phyloP scores from a whole-genome alignment of 2,797 vertebrate species.

The Enteromius radiatus region DNA sequence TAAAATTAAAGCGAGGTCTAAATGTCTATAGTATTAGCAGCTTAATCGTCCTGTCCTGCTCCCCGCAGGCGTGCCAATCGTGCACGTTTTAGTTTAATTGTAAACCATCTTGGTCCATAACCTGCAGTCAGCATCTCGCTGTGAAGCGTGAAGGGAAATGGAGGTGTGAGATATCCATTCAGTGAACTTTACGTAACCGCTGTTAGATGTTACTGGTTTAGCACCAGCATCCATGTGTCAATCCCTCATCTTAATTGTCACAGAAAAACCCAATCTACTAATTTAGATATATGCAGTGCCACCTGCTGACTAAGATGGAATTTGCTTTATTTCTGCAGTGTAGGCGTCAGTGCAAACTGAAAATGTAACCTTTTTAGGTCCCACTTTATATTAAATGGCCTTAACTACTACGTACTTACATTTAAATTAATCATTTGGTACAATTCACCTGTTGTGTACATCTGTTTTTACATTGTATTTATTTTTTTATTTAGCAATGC shows the following conservation, averaged over 20 bases:
- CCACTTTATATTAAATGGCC: neutral
- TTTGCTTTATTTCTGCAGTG: neutral
- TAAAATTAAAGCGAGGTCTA: conserved; percentile 88
- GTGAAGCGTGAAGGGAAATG: conserved; percentile 58
- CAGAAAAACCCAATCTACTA: neutral
- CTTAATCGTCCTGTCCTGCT: conserved; percentile 93
- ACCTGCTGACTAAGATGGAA: conserved; percentile 59
- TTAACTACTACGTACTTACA: neutral
- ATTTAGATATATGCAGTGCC: conserved; percentile 63
- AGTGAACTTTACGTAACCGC: conserved; percentile 47
- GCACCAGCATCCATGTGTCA: conserved; percentile 26
- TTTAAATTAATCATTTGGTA: neutral
- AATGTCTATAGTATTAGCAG: conserved; percentile 95
- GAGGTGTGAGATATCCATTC: conserved; percentile 58
- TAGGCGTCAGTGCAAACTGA: neutral
- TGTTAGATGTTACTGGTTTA: conserved; percentile 17
- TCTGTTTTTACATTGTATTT: neutral
- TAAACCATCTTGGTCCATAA: conserved; percentile 68
- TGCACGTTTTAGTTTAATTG: conserved; percentile 75
- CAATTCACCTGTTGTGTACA: neutral
- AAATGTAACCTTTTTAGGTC: neutral
- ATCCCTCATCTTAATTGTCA: conserved; percentile 29
- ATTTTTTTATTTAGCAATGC: neutral
- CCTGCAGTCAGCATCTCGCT: conserved; percentile 54
- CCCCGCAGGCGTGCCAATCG: conserved; percentile 70